Conservation (phyloP, 2,797 vertebrate species). For the Muscicapa striata region DNA sequence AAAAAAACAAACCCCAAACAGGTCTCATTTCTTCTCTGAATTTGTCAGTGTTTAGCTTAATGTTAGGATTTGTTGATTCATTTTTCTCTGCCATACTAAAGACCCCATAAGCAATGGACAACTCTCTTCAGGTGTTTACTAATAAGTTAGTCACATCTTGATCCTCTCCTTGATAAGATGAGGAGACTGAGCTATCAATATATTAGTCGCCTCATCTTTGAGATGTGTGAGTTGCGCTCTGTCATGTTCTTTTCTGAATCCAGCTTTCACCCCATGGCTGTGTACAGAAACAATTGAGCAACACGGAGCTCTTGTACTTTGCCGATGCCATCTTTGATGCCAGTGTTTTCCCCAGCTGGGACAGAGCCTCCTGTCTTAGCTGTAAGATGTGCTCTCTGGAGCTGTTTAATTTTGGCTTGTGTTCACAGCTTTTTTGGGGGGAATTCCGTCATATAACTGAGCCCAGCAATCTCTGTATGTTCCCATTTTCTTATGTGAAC, state of each 20-base stretch:
- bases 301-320: not conserved
- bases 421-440: not conserved
- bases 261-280: not conserved
- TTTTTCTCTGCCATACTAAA: not conserved
- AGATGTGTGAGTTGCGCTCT: not conserved
- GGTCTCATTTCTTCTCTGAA: not conserved
- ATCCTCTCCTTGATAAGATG: not conserved
- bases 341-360: not conserved
- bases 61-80: accelerated
- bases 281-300: not conserved
- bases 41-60: not conserved
- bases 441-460: not conserved
- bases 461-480: not conserved
- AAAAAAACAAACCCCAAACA: not conserved
- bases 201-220: not conserved
- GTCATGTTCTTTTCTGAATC: not conserved
- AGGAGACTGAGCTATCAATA: not conserved
- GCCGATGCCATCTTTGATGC: not conserved
- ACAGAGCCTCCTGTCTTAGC: not conserved
- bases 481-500: constrained; percentile 3
- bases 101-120: not conserved
- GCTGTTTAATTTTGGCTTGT: not conserved
- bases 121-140: not conserved
- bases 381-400: not conserved
- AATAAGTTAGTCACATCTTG: not conserved